Conservation (phyloP, 2,797 vertebrate species). For the Gambusia yucatana region DNA sequence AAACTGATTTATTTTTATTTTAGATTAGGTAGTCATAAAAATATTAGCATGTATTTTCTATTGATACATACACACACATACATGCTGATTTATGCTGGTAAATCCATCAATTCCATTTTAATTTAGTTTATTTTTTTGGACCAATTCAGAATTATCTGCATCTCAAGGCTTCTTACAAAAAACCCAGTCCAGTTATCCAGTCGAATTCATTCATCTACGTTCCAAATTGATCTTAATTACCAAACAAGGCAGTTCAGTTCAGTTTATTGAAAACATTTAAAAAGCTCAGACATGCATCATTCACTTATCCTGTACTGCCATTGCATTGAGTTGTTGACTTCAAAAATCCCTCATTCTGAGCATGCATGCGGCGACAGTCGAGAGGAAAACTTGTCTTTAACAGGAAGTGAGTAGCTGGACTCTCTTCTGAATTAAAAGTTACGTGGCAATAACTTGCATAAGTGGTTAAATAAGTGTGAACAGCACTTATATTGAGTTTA, state of each 20-base stretch:
- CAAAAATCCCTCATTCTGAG: not conserved
- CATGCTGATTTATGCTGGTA: not conserved
- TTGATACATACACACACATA: no score
- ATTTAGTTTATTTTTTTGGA: not conserved
- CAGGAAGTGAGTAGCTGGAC: not conserved
- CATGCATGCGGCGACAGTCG: no score
- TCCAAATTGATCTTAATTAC: not conserved
- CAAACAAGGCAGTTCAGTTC: not conserved
- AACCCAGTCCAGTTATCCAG: not conserved
- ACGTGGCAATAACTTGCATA: not conserved
- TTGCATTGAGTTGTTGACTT: not conserved
- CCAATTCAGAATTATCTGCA: not conserved
- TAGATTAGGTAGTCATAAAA: not conserved
- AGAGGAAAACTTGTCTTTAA: no score
- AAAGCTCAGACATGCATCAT: no score
- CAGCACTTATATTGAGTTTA: not conserved
- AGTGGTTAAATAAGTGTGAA: not conserved
- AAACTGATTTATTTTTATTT: not conserved
- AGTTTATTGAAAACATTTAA: not conserved
- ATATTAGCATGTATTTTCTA: not conserved
- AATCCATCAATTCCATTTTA: not conserved
- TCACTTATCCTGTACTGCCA: no score
- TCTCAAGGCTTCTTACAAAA: not conserved
- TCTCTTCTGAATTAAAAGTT: not conserved
- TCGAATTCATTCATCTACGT: no score